Evolutionary conservation across 1,140 invertebrate genomes (phyloP), one percentile per base, ranked within the genome.

Genomic region (Drosophila obscura): DNA sequence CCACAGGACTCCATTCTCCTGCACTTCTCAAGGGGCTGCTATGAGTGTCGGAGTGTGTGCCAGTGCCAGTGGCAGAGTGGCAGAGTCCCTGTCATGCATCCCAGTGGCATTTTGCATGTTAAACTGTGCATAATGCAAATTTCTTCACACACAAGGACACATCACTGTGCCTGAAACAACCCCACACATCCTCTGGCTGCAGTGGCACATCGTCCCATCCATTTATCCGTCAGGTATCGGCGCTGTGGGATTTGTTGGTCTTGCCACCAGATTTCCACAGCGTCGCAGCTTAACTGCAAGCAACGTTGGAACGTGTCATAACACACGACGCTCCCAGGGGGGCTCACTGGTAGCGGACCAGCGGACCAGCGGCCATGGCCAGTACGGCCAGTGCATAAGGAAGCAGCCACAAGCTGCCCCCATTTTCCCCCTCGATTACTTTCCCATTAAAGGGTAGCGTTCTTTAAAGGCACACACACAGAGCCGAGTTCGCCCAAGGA

Each of bases 121-220:
- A 87, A 87, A 71, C 81, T 85, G 81, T 85, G 82, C 84, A 87
- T 81, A 81, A 87, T 87, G 82, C 83, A 85, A 85, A 85, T 82
- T 39, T 87, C 74, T 87, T 78, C 72, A 62, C 78, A 83, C 56
- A 68, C 44, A 35, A 13, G 50, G 50, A n/a, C 43, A 48, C 41
- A 46, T 4, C n/a, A 41, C 16, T 28, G 15, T 41, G 15, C 39
- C 26, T 15, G 8, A 2, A 2, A n/a, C n/a, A n/a, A n/a, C n/a
- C n/a, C 39, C 39, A 24, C 58, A 73, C 66, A 79, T 71, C 57
- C 7, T 31, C 7, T 31, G 31, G 8, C 31, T 9, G 31, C 3
- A 31, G 28, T 7, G 6, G 7, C 28, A 31, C 73, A 57, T 71
- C 48, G 61, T 55, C 68, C 73, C 52, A 13, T 59, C 57, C 66